phyloP scores from a whole-genome alignment of 2,113 vertebrate species.

The Ailurus styani region DNA sequence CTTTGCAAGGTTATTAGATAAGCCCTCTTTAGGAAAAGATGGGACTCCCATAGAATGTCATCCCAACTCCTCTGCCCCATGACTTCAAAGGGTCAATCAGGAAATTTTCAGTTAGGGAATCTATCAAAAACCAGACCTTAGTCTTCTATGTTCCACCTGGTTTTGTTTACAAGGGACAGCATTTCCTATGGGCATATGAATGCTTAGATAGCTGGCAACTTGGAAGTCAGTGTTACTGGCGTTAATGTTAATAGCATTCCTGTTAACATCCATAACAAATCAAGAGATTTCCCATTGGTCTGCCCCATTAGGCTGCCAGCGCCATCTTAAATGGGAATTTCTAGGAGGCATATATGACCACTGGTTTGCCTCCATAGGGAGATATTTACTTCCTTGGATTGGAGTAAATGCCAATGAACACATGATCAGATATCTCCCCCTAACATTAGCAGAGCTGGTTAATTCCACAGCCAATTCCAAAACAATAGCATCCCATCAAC shows the following conservation, averaged over 20 bases:
- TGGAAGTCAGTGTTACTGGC: neutral
- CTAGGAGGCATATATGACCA: neutral
- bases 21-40: neutral
- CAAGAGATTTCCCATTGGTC: neutral
- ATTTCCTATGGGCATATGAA: neutral
- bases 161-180: neutral
- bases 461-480: neutral
- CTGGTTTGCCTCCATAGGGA: neutral
- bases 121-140: neutral
- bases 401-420: neutral
- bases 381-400: neutral
- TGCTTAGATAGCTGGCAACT: neutral
- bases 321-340: neutral
- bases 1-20: neutral
- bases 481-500: neutral
- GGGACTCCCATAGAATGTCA: neutral
- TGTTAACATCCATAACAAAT: neutral
- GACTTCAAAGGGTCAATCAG: neutral
- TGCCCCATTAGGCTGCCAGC: neutral
- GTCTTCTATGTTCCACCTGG: neutral
- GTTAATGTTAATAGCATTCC: neutral
- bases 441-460: neutral
- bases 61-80: neutral
- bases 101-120: neutral
- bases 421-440: neutral